phyloP scores from a whole-genome alignment of 1,140 invertebrate species.

The Drosophila azteca region DNA sequence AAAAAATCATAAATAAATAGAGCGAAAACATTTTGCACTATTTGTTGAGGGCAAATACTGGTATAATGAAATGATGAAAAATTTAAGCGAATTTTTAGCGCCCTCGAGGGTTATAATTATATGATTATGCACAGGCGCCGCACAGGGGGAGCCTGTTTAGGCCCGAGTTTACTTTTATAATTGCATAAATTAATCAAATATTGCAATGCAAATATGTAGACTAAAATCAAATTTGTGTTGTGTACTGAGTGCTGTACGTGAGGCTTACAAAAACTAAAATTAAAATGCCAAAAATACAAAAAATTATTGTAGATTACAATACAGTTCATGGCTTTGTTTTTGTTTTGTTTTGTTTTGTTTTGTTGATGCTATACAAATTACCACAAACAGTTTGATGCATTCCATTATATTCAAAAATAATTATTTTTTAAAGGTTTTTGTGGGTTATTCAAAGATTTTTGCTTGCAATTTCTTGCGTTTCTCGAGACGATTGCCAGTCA shows the following conservation, averaged over 20 bases:
- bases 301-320: slow-evolving; percentile 49
- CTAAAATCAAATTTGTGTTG: slow-evolving; percentile 60
- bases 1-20: slow-evolving; percentile 68
- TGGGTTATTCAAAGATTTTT: slow-evolving; percentile 37
- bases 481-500: slow-evolving; percentile 45
- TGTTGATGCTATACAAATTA: slow-evolving; percentile 80
- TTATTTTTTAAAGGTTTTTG: slow-evolving; percentile 56
- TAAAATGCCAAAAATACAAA: slow-evolving; percentile 65
- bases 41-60: slow-evolving; percentile 54
- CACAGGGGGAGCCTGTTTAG: slow-evolving; percentile 31
- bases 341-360: slow-evolving; percentile 18
- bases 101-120: slow-evolving; percentile 18
- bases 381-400: slow-evolving; percentile 77
- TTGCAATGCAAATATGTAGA: slow-evolving; percentile 67
- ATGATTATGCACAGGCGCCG: slow-evolving; percentile 15
- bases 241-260: slow-evolving; percentile 30
- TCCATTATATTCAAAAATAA: slow-evolving; percentile 68
- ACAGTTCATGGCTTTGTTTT: slow-evolving; percentile 47
- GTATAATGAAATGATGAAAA: slow-evolving; percentile 22
- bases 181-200: slow-evolving; percentile 79
- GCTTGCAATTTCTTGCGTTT: slow-evolving; percentile 43
- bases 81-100: slow-evolving; percentile 6
- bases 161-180: slow-evolving; percentile 72
- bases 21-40: slow-evolving; percentile 68
- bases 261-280: slow-evolving; percentile 46